Base-by-base conservation (phyloP, 1,140 invertebrate genomes). In the Hyposmocoma kahamanoa region DNA sequence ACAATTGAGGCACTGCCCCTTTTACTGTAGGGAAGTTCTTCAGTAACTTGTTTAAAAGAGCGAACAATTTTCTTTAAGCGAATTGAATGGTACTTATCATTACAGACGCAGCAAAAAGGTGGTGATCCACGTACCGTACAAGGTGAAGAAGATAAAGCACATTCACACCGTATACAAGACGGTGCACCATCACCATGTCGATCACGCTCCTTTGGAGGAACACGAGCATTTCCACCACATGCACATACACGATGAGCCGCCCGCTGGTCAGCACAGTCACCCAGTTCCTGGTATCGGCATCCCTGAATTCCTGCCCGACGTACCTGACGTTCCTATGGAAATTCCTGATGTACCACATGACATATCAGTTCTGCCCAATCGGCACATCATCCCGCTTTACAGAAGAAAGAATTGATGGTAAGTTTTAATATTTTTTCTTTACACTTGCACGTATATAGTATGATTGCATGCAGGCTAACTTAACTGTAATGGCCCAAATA, bases 161-260 rank as follows among this genome's bases (percentile, higher is more conserved):
- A 90, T 88, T 0, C 90, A 91, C 61, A 91, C 90, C 0, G 83
- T 91, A 8, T 90, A 88, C 62, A 91, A 90, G 59, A 88, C 90
- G 0, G 80, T 91, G n/a, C 87, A 90, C 20, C 87, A 89, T 36
- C 75, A 88, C 46, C 79, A 85, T 52, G 72, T 67, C 2, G 74
- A 81, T 43, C 74, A 67, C 38, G 72, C 44, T 0, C 62, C 67
- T 0, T 42, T 62, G 0, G 78, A 84, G 46, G 81, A 85, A 39
- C 80, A 85, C 39, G 84, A 87, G 28, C 82, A 85, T 36, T 84
- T 84, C 60, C 82, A 87, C 50, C 81, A 86, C 56, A 52, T 77
- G 54, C 72, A 81, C 36, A 28, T 68, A 0, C 73, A 79, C 17
- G 73, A 82, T 1, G 59, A 74, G 18, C 53, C 66, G n/a, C 54